Conservation (phyloP, 2,113 vertebrate genomes). For the Platysternon megacephalum region DNA sequence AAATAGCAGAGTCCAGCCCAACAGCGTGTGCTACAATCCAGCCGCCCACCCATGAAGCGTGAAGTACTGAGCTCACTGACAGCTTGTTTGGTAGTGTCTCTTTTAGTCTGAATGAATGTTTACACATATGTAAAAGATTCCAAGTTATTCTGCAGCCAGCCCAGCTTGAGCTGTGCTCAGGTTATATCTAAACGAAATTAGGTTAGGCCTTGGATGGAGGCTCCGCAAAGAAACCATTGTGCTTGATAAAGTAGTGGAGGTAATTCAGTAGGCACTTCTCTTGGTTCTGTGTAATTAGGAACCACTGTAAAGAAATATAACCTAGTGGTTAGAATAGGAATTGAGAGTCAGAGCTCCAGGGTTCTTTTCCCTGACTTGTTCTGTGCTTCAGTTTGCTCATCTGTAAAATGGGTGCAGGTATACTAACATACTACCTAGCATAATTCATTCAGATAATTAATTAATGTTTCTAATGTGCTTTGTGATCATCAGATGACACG, state of each 20-base stretch:
- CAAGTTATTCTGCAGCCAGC: neutral
- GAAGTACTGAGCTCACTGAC: neutral
- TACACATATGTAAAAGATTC: neutral
- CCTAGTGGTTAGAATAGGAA: neutral
- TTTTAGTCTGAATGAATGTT: neutral
- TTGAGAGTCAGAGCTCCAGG: neutral
- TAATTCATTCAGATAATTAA: neutral
- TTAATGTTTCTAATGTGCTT: neutral
- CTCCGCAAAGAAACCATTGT: neutral
- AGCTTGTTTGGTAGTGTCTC: neutral
- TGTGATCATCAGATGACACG: neutral
- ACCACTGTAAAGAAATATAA: neutral
- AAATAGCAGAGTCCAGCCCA: neutral
- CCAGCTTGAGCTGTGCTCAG: neutral
- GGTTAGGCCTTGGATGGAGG: neutral
- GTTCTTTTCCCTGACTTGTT: neutral
- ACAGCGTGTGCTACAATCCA: neutral
- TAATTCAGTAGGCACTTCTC: neutral
- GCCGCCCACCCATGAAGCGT: neutral
- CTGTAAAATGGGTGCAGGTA: neutral
- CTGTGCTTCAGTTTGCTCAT: neutral
- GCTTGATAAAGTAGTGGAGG: neutral
- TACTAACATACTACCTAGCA: neutral
- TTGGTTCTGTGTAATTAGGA: neutral
- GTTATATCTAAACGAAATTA: neutral